These are phyloP conservation scores for Microcebus murinus DNA, from an alignment of 2,113 vertebrate species.

Conservation along the genomic window DNA sequence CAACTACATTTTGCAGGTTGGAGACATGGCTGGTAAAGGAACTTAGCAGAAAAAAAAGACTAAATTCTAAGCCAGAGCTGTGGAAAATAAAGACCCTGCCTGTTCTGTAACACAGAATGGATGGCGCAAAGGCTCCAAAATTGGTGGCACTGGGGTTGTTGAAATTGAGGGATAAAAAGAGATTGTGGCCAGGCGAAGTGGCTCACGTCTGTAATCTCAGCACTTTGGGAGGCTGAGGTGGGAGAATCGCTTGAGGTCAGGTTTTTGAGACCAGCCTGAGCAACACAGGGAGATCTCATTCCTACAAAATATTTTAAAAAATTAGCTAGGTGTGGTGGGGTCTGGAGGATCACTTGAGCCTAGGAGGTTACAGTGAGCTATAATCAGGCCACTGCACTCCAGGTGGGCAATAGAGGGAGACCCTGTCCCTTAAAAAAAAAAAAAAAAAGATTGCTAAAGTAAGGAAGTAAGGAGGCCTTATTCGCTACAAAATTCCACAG, in stretches of 20 bases:
- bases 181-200: not conserved
- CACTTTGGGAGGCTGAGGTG: not conserved
- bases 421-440: not conserved
- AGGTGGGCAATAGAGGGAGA: not conserved
- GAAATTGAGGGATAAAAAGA: not conserved
- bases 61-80: not conserved
- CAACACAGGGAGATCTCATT: not conserved
- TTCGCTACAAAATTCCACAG: too few relatives aligned
- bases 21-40: not conserved
- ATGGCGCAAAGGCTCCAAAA: not conserved
- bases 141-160: not conserved
- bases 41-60: not conserved
- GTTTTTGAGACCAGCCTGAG: not conserved
- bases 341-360: not conserved
- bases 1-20: not conserved
- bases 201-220: not conserved
- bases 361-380: not conserved
- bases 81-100: not conserved
- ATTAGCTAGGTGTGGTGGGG: not conserved
- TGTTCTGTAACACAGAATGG: not conserved
- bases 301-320: not conserved
- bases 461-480: too few relatives aligned
- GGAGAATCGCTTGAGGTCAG: not conserved
- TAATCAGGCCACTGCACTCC: not conserved
- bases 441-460: not conserved